These are phyloP conservation scores for Odontomachus brunneus DNA, from an alignment of 1,140 invertebrate species.

Conservation along the genomic window DNA sequence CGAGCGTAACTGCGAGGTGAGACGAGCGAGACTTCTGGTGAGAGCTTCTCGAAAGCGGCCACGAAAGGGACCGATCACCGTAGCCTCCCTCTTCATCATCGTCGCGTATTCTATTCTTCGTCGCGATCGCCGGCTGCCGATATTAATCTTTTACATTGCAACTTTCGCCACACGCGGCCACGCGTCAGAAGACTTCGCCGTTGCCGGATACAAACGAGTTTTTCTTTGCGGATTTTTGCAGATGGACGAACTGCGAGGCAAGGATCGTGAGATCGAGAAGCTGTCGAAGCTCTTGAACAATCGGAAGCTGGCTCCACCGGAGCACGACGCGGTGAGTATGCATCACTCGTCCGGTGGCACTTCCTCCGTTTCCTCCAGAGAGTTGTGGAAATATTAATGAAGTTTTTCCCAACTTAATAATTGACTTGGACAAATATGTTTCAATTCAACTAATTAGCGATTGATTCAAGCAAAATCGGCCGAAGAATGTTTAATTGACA, in stretches of 20 bases:
- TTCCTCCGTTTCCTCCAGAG: slow-evolving; percentile 1
- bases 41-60: slow-evolving; percentile 62
- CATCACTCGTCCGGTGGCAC: neutral
- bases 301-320: slow-evolving; percentile 56
- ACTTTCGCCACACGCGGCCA: slow-evolving; percentile 61
- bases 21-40: slow-evolving; percentile 37
- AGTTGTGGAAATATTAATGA: too few species aligned
- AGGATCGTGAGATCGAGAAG: slow-evolving; percentile 72
- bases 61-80: slow-evolving; percentile 53
- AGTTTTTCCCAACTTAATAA: too few species aligned
- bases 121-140: slow-evolving; percentile 23
- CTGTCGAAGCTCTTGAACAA: slow-evolving; percentile 69
- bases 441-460: too few species aligned
- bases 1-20: slow-evolving; percentile 14
- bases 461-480: too few species aligned
- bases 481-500: too few species aligned
- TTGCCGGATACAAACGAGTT: slow-evolving; percentile 51
- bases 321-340: slow-evolving; percentile 36
- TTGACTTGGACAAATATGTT: too few species aligned
- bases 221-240: slow-evolving; percentile 57
- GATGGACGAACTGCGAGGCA: slow-evolving; percentile 76
- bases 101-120: slow-evolving; percentile 41
- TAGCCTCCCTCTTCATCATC: slow-evolving; percentile 31
- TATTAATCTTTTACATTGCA: slow-evolving; percentile 58
- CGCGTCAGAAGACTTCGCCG: slow-evolving; percentile 18